Base-by-base conservation (phyloP, 2,797 vertebrate genomes). In the Ispidina picta region DNA sequence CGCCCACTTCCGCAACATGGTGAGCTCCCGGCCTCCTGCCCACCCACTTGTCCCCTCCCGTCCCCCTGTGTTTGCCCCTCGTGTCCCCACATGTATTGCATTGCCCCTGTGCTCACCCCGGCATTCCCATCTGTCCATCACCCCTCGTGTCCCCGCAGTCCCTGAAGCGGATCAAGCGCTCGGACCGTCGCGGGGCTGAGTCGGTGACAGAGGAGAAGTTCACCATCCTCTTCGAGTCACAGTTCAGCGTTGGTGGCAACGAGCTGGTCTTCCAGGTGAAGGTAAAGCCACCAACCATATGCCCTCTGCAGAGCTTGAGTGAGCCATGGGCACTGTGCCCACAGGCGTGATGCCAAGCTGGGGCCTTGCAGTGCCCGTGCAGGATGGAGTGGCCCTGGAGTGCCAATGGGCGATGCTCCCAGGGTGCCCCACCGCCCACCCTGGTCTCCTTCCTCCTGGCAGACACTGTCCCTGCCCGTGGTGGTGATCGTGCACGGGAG, bases 161-260 rank as follows among this genome's bases (percentile, higher is more conserved):
- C 46, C 96, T 99, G 92, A 99, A 99, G 95, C 97, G 99, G 62
- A 99, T 99, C 94, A 99, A 99, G 94, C 98, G 99, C 33, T 99
- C 99, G 0, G 99, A 99, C 90, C 98, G 99, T 6, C 98, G 99
- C 0, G 99, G 99, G 7, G 98, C 99, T 0, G 99, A 99, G 96
- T 99, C 99, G 0, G 99, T 99, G 79, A 99, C 99, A 0, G 99
- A 99, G 93, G 99, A 99, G 95, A 99, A 99, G 94, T 99, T 99
- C 93, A 99, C 99, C 2, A 98, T 99, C 89, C 97, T 99, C 72
- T 99, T 99, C 3, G 99, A 99, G 92, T 99, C 99, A 0, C 99
- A 99, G 96, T 99, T 99, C 96, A 99, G 99, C 6, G 98, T 99
- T 0, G 99, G 99, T 16, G 99, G 99, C 83, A 99, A 99, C 4